A percentile compares a stretch with the other conserved stretches of the same genome.
phyloP scores from a whole-genome alignment of 1,140 invertebrate genomes.

The Drosophila sproati region DNA sequence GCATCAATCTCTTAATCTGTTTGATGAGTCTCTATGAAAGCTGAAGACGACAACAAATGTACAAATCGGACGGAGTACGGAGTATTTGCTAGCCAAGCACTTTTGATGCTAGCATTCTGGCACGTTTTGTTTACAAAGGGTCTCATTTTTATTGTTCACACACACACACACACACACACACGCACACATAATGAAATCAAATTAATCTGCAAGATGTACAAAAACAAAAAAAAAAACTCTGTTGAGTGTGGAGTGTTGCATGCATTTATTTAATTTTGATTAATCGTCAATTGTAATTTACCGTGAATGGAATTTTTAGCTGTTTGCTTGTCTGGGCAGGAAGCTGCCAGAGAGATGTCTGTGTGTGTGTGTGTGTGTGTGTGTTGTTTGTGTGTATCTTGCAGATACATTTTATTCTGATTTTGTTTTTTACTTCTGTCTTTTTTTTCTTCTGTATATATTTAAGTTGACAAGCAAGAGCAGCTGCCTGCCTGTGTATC shows the following conservation, averaged over 20 bases:
- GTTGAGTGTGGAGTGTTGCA: neutral
- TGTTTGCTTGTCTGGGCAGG: constrained; percentile 3
- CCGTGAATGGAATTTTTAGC: neutral
- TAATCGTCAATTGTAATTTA: constrained; percentile 11
- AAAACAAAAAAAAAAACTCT: neutral
- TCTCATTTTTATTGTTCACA: neutral
- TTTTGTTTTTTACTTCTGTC: constrained; percentile 10
- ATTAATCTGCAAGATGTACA: neutral
- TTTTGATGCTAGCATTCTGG: neutral
- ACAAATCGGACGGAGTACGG: too few relatives aligned
- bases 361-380: neutral
- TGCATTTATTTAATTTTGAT: neutral
- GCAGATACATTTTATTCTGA: constrained; percentile 45
- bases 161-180: neutral
- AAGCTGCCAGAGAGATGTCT: constrained; percentile 13
- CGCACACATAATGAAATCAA: neutral
- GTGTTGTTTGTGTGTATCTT: constrained; percentile 52
- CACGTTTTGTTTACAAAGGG: neutral
- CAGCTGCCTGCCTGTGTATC: constrained; percentile 18
- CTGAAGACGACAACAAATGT: too few relatives aligned
- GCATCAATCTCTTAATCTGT: too few relatives aligned
- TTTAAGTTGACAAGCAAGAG: constrained; percentile 28
- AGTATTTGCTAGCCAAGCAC: constrained; percentile 1
- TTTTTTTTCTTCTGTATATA: neutral
- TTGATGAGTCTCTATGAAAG: too few relatives aligned